These are phyloP conservation scores for Melanostoma mellinum DNA, from an alignment of 2,888 invertebrate species.

Conservation along the genomic window DNA sequence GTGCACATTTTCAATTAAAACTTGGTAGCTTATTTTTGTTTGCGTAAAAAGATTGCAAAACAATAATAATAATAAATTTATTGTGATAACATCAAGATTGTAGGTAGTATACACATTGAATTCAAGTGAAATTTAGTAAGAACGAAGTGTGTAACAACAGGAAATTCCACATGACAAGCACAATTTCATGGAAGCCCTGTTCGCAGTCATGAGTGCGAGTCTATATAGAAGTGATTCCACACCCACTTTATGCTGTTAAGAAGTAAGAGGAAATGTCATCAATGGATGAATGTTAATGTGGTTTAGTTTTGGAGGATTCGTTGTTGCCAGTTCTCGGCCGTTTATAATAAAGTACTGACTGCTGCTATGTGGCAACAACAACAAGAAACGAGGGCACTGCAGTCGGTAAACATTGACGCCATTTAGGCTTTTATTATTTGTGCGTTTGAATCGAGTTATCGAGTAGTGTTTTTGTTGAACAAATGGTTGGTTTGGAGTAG, in stretches of 20 bases:
- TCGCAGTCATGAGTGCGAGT: conserved; percentile 1
- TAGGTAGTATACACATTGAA: conserved; percentile 21
- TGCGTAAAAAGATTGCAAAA: not conserved
- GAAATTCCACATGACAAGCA: conserved; percentile 60
- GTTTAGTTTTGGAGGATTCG: conserved; percentile 26
- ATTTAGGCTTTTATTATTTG: conserved; percentile 30
- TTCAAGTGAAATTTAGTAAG: conserved; percentile 46
- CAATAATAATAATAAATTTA: conserved; percentile 35
- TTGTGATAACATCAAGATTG: conserved; percentile 52
- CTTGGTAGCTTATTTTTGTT: conserved; percentile 1
- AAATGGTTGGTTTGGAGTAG: too few species aligned
- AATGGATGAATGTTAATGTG: conserved; percentile 61
- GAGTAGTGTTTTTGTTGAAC: too few species aligned
- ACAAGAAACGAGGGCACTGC: conserved; percentile 20
- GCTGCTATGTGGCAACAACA: not conserved
- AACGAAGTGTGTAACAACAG: conserved; percentile 58
- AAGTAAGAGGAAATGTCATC: conserved; percentile 46
- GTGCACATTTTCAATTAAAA: not conserved
- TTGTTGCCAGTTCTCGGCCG: not conserved
- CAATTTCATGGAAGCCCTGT: conserved; percentile 40
- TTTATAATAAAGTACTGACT: conserved; percentile 23
- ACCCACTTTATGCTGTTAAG: conserved; percentile 35
- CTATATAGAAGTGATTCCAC: conserved; percentile 11
- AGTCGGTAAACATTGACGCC: conserved; percentile 41
- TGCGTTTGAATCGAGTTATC: not conserved